A percentile compares a stretch with the other conserved stretches of the same genome.
Evolutionary conservation across 1,140 invertebrate species (phyloP).

Genomic region (Heliconius melpomene): DNA sequence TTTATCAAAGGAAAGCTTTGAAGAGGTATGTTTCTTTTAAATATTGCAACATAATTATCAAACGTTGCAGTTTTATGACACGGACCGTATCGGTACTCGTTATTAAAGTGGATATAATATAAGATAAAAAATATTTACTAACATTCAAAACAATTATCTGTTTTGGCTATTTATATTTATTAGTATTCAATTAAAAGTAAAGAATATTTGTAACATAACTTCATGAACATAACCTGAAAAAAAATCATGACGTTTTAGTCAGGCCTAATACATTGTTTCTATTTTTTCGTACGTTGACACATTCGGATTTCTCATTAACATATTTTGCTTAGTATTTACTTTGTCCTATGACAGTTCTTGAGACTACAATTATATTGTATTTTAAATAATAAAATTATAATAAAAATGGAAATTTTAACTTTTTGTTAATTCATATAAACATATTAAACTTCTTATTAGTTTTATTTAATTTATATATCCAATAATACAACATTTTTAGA

Average conservation of each 20-base stretch:
- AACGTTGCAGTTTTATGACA: constrained; percentile 11
- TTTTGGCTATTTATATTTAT: background rate
- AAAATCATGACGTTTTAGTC: background rate
- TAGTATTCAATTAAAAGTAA: background rate
- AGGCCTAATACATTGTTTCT: background rate
- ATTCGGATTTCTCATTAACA: background rate
- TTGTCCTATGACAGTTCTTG: background rate
- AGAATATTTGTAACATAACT: background rate
- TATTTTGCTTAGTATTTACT: background rate
- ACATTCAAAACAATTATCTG: background rate
- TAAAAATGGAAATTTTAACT: background rate
- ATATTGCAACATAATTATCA: constrained; percentile 19
- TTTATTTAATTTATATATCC: too few species aligned
- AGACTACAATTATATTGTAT: background rate
- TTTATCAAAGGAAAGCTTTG: constrained; percentile 41
- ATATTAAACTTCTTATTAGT: too few species aligned
- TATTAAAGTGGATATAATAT: background rate
- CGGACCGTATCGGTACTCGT: background rate
- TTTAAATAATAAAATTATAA: background rate
- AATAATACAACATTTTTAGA: too few species aligned
- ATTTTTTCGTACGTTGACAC: constrained; percentile 4
- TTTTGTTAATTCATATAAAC: too few species aligned
- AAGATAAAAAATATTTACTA: background rate
- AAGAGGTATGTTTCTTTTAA: constrained; percentile 41
- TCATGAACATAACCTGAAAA: background rate